Evolutionary conservation across 2,888 invertebrate genomes (phyloP), one percentile per base, ranked within the genome.

Genomic region (Stenolophus ochropezus): DNA sequence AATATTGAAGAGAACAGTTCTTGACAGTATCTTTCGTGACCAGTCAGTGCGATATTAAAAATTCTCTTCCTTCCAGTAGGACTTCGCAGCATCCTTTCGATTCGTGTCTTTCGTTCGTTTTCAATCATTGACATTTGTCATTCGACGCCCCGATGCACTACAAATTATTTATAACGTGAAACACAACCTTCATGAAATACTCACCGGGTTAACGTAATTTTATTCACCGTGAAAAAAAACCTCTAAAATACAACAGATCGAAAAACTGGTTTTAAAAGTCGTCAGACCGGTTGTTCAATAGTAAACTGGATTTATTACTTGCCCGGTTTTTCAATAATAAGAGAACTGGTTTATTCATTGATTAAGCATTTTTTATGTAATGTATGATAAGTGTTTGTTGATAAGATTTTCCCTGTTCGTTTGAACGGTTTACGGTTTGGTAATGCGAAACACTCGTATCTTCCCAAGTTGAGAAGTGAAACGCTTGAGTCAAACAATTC

Each of bases 21-120:
- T 73, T 73, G 73, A 49, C 73, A 73, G 49, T 49, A 14, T 42
- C 49, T 73, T 23, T 73, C 73, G 73, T 21, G 49, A 73, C 73
- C 49, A 49, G 47, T 73, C 73, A 73, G 49, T n/a, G 11, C 49
- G 49, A 49, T 73, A 73, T 73, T 73, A 49, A 73, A 73, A 73
- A 73, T 73, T 73, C 73, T 73, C 23, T 49, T 49, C 4, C 49
- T 69, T 73, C 27, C 21, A 49, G 6, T 49, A 47, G 14, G 8
- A 21, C 49, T 73, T 20, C 16, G 25, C 21, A 61, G 61, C 25
- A 16, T 69, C 69, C 65, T n/a, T n/a, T n/a, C 20, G 49, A 73
- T 42, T 61, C 65, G 2, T n/a, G 16, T 11, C 61, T 61, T 27
- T 33, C 8, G 8, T 42, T 3, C 4, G 33, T 1, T 42, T 42